Percentiles rank a stretch among this genome's conserved stretches.
Evolutionary conservation across 2,888 invertebrate genomes (phyloP).

Genomic region (Perithous albicinctus): DNA sequence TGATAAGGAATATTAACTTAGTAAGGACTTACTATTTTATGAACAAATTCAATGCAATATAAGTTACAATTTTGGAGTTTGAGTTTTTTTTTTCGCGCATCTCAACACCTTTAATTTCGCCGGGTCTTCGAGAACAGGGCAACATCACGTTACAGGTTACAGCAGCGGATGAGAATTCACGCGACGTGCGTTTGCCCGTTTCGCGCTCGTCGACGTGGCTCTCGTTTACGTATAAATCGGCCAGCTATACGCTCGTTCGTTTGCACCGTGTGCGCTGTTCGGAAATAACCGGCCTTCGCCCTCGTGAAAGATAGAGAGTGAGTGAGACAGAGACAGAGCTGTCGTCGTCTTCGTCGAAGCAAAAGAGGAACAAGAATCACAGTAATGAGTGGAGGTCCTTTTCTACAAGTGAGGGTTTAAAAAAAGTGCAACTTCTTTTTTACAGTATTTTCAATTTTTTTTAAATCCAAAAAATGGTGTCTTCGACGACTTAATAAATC

Average conservation of each 20-base stretch:
- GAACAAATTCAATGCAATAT: too few species aligned
- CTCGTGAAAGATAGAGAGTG: slow-evolving; percentile 68
- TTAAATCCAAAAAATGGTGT: too few species aligned
- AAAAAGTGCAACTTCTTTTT: not conserved
- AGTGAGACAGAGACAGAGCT: slow-evolving; percentile 54
- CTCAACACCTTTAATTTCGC: slow-evolving; percentile 6
- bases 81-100: not conserved
- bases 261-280: slow-evolving; percentile 72
- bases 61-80: too few species aligned
- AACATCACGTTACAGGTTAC: slow-evolving; percentile 30
- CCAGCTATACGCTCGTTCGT: slow-evolving; percentile 68
- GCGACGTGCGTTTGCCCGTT: slow-evolving; percentile 51
- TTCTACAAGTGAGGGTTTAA: not conserved
- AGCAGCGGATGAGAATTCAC: slow-evolving; percentile 44
- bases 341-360: not conserved
- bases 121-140: not conserved
- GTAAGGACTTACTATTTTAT: too few species aligned
- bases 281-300: slow-evolving; percentile 77
- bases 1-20: too few species aligned
- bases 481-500: too few species aligned
- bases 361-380: slow-evolving; percentile 27
- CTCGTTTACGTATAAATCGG: slow-evolving; percentile 64
- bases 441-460: too few species aligned
- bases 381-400: slow-evolving; percentile 45
- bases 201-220: slow-evolving; percentile 65